Conservation (phyloP, 1,140 invertebrate genomes). For the Rhyzopertha dominica region DNA sequence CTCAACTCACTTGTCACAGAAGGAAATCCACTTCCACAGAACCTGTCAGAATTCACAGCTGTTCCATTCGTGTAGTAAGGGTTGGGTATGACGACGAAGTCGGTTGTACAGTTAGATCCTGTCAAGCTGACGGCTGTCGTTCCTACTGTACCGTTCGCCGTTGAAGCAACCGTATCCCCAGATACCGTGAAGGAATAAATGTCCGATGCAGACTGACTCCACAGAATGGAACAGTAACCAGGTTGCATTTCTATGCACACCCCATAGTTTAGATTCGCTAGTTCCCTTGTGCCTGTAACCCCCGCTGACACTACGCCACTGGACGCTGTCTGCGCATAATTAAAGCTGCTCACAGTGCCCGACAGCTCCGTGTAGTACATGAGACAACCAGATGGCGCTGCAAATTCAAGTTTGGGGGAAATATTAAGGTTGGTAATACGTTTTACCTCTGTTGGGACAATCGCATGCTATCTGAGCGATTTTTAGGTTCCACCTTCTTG, state of each 20-base stretch:
- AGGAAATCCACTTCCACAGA: constrained; percentile 67
- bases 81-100: constrained; percentile 72
- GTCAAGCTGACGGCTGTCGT: constrained; percentile 52
- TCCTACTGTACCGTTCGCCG: constrained; percentile 49
- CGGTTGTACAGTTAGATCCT: constrained; percentile 57
- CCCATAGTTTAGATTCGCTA: constrained; percentile 70
- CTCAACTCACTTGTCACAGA: constrained; percentile 61
- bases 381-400: constrained; percentile 73
- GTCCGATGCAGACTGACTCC: constrained; percentile 51
- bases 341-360: constrained; percentile 70
- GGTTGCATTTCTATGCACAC: constrained; percentile 63
- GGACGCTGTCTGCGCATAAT: too few species aligned
- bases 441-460: constrained; percentile 56
- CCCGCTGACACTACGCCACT: too few species aligned
- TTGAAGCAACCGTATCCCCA: constrained; percentile 47
- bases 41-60: constrained; percentile 55
- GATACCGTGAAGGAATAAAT: constrained; percentile 65
- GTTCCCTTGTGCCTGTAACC: constrained; percentile 67
- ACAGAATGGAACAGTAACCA: constrained; percentile 63
- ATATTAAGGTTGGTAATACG: constrained; percentile 3
- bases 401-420: constrained; percentile 20
- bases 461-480: constrained; percentile 69
- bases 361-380: constrained; percentile 65
- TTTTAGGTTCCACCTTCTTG: constrained; percentile 71
- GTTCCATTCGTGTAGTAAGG: constrained; percentile 43